Percentiles rank a stretch among this genome's conserved stretches.
Conservation (phyloP, 2,888 invertebrate genomes). For the Sphaerophoria taeniata region DNA sequence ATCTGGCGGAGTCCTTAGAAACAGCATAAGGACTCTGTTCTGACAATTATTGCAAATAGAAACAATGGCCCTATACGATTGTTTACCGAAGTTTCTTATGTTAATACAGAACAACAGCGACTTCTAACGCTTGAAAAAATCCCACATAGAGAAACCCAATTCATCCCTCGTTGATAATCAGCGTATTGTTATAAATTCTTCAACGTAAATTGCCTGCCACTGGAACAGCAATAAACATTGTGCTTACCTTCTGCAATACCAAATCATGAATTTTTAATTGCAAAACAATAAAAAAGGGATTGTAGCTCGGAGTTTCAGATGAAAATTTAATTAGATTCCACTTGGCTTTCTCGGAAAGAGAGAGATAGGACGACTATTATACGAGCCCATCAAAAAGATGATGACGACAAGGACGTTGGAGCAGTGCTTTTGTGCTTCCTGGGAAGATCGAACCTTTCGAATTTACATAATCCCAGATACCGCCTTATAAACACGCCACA, state of each 20-base stretch:
- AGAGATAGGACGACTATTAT: background rate
- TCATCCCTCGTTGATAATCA: constrained; percentile 54
- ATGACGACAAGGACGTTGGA: background rate
- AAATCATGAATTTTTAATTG: constrained; percentile 66
- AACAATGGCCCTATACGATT: no score
- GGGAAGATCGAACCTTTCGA: constrained; percentile 17
- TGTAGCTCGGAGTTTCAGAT: constrained; percentile 54
- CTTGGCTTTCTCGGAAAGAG: constrained; percentile 21
- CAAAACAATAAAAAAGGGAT: constrained; percentile 43
- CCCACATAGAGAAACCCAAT: constrained; percentile 27
- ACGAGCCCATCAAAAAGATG: constrained; percentile 10
- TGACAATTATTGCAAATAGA: no score
- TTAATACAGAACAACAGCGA: no score
- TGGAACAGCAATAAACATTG: constrained; percentile 7
- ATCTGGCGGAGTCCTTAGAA: no score
- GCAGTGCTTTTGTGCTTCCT: background rate
- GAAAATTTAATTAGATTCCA: constrained; percentile 67
- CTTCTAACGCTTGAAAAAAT: constrained; percentile 7
- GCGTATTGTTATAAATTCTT: constrained; percentile 45
- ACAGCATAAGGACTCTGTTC: no score
- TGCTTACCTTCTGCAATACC: constrained; percentile 14
- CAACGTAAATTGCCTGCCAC: constrained; percentile 45
- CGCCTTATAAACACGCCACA: background rate
- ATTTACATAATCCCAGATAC: constrained; percentile 30
- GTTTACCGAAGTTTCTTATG: constrained; percentile 3